These are phyloP conservation scores for Clavelina lepadiformis DNA, from an alignment of 23 tunicate species.

Conservation along the genomic window DNA sequence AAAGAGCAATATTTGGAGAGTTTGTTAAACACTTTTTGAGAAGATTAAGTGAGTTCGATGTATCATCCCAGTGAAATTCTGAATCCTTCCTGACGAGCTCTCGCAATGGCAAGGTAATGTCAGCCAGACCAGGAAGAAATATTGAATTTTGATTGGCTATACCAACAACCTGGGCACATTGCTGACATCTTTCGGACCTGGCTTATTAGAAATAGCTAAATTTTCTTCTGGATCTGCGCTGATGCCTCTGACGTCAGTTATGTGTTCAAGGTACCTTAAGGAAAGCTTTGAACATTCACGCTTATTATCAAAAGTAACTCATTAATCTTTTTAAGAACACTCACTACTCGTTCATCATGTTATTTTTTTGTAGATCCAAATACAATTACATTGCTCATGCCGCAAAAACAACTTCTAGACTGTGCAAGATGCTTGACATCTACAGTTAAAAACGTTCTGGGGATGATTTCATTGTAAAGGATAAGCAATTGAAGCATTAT, in stretches of 20 bases:
- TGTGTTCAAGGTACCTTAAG: conserved; percentile 4
- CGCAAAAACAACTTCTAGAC: conserved; percentile 2
- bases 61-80: too few relatives aligned
- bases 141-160: conserved; percentile 9
- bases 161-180: conserved; percentile 3
- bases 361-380: conserved; percentile 1
- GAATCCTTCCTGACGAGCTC: conserved; percentile 2
- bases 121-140: conserved; percentile 11
- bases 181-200: conserved; percentile 8
- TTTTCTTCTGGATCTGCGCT: conserved; percentile 2
- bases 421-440: conserved; percentile 6
- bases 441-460: conserved; percentile 30
- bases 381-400: conserved; percentile 1
- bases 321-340: too few relatives aligned
- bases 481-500: conserved; percentile 37
- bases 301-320: too few relatives aligned
- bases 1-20: too few relatives aligned
- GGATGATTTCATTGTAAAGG: conserved; percentile 25
- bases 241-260: background rate
- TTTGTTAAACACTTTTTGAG: too few relatives aligned
- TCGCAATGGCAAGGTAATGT: conserved; percentile 2
- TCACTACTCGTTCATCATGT: conserved; percentile 8
- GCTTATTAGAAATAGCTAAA: background rate
- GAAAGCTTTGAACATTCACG: conserved; percentile 6
- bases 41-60: too few relatives aligned